Conservation (phyloP, 2,113 vertebrate species). For the Heteronetta atricapilla region DNA sequence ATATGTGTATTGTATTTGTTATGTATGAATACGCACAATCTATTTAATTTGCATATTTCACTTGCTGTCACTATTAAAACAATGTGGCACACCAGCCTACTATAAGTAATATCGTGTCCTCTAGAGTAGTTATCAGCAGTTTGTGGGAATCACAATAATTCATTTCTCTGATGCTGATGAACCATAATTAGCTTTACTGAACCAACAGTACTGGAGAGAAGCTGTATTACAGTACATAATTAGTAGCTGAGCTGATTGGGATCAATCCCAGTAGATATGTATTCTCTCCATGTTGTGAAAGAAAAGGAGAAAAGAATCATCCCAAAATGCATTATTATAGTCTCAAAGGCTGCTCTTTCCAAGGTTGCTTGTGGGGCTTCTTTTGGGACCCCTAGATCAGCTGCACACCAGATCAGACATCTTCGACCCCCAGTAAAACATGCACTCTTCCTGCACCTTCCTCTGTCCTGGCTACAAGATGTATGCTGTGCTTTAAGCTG, state of each 20-base stretch:
- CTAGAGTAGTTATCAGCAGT: neutral
- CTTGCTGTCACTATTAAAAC: neutral
- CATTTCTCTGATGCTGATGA: neutral
- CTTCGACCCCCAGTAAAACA: accelerated
- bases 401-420: neutral
- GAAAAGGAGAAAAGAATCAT: neutral
- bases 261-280: neutral
- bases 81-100: neutral
- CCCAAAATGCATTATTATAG: neutral
- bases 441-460: neutral
- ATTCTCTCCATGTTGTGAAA: neutral
- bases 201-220: neutral
- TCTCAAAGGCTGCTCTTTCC: neutral
- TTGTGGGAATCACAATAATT: neutral
- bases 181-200: neutral
- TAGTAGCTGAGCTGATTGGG: neutral
- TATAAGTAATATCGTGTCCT: neutral
- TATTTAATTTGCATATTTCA: neutral
- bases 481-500: too few species aligned
- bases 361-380: neutral
- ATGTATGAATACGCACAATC: neutral
- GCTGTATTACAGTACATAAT: neutral
- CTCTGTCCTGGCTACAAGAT: neutral
- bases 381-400: neutral
- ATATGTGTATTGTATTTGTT: neutral